A percentile compares a stretch with the other conserved stretches of the same genome.
phyloP scores from a whole-genome alignment of 2,113 vertebrate genomes.

The Macaca mulatta region DNA sequence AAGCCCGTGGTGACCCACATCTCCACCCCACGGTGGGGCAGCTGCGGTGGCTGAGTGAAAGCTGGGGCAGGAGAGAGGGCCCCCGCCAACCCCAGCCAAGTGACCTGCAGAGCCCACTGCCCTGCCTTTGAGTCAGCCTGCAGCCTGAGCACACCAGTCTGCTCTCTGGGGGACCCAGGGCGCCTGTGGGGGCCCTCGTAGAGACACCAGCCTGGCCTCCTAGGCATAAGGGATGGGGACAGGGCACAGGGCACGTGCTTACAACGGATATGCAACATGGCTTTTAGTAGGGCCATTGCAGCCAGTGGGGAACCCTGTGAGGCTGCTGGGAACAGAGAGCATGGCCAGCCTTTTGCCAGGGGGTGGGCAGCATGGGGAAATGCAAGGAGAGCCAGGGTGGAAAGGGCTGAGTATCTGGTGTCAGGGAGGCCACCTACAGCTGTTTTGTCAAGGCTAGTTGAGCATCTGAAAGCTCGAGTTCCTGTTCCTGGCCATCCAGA shows the following conservation, averaged over 20 bases:
- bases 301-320: not conserved
- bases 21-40: not conserved
- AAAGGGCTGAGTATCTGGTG: not conserved
- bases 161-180: not conserved
- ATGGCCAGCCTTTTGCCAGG: not conserved
- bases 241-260: not conserved
- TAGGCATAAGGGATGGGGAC: rapidly evolving
- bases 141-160: too few relatives aligned
- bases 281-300: conserved; percentile 10
- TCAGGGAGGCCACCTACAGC: not conserved
- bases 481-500: not conserved
- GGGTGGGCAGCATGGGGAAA: not conserved
- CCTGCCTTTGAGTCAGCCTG: not conserved
- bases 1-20: too few relatives aligned
- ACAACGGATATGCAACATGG: not conserved
- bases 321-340: not conserved
- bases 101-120: not conserved
- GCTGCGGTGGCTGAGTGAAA: not conserved
- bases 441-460: not conserved
- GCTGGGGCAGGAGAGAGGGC: not conserved
- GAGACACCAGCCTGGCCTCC: not conserved
- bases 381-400: not conserved
- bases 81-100: not conserved
- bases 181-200: not conserved
- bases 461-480: not conserved